Conservation (phyloP, 2,888 invertebrate genomes). For the Caenorhabditis imperialis region DNA sequence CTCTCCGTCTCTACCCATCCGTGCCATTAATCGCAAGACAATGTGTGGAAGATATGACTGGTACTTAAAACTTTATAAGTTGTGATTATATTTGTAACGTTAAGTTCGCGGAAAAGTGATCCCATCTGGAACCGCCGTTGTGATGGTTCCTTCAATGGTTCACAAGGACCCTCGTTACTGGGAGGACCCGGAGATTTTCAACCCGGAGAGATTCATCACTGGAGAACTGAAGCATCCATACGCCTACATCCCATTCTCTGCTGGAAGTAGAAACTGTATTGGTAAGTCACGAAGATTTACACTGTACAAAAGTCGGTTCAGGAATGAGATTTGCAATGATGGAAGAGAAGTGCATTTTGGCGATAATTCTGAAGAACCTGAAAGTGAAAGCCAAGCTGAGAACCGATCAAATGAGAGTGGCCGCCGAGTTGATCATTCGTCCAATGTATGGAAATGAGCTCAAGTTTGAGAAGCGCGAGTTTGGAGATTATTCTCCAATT, state of each 20-base stretch:
- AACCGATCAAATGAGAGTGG: constrained; percentile 76
- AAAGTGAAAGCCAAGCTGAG: constrained; percentile 71
- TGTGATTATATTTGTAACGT: constrained; percentile 64
- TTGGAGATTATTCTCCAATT: constrained; percentile 58
- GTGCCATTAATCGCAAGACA: constrained; percentile 76
- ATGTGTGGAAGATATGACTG: constrained; percentile 77
- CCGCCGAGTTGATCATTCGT: constrained; percentile 77
- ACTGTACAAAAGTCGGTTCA: constrained; percentile 39
- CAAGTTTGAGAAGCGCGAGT: constrained; percentile 54
- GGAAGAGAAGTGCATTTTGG: constrained; percentile 77
- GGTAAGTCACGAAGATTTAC: constrained; percentile 73
- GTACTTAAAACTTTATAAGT: neutral
- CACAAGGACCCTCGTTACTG: constrained; percentile 77
- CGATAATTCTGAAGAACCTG: constrained; percentile 69
- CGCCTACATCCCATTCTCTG: constrained; percentile 80
- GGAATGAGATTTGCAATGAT: constrained; percentile 78
- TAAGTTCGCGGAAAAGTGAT: constrained; percentile 58
- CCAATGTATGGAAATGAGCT: constrained; percentile 75
- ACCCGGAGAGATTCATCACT: constrained; percentile 80
- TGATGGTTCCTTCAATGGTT: constrained; percentile 77
- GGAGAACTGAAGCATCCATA: constrained; percentile 79
- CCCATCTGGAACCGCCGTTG: constrained; percentile 78
- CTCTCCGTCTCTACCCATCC: constrained; percentile 76
- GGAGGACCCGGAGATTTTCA: constrained; percentile 75
- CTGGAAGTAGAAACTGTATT: constrained; percentile 80